Base-by-base conservation (phyloP, 2,113 vertebrate genomes). In the Cinclus cinclus region DNA sequence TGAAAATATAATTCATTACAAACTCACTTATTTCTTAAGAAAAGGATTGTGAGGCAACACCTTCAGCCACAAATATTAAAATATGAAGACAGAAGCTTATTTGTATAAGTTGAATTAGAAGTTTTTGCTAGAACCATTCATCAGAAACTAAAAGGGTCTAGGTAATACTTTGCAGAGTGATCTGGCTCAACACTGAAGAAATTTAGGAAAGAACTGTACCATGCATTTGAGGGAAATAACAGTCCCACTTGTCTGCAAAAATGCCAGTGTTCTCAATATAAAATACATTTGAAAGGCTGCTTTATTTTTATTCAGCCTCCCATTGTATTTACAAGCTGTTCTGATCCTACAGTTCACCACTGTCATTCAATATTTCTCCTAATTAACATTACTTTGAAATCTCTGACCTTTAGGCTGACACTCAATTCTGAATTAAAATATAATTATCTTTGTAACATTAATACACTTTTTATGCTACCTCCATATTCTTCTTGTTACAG, bases 371-470 rank as follows among this genome's bases (percentile, higher is more conserved):
- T 84, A 92, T 68, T 93, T 94, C 71, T 87, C 77, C 68, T 93
- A 95, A 96, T 96, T 95, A 95, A 90, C 87, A 82, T 78, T 84
- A 87, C 93, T 96, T 92, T 97, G 95, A 96, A 93, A 76, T 86
- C 64, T 90, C 85, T 89, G 93, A 95, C 90, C 93, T 95, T 95
- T 83, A 84, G 69, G 83, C 53, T 64, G 56, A 78, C 76, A 78
- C 33, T 81, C 11, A 2, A 90, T 82, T 93, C 65, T 92, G 86
- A 94, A 93, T 87, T 86, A 96, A 92, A 95, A 92, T 81, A 92
- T 79, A 83, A 92, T 94, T 90, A 92, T 87, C 69, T 94, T 93
- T 92, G 49, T 75, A 87, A 90, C 49, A 87, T 25, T 41, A 92
- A 95, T 64, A 92, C 33, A 71, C 13, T 89, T 92, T 78, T 90